Evolutionary conservation across 2,797 vertebrate species (phyloP).

Genomic region (Sphenodon punctatus): DNA sequence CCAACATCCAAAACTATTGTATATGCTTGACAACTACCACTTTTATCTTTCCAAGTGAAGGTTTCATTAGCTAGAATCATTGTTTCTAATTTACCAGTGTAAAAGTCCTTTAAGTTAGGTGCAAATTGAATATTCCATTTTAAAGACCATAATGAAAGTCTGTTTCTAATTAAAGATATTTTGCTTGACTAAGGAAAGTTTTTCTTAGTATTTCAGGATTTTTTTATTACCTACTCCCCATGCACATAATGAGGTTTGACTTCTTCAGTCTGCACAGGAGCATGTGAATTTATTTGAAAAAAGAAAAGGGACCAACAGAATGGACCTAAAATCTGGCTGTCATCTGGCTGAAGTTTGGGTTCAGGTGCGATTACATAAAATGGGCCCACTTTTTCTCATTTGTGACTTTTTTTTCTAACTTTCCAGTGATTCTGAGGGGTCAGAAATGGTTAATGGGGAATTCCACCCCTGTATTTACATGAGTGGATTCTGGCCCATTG

Average conservation of each 20-base stretch:
- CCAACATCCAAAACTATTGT: no score
- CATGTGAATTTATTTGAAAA: not conserved
- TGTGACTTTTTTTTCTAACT: accelerated
- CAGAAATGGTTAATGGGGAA: not conserved
- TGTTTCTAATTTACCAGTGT: slow-evolving; percentile 37
- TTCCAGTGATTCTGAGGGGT: not conserved
- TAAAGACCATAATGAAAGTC: slow-evolving; percentile 3
- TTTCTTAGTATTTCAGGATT: not conserved
- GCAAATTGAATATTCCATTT: slow-evolving; percentile 34
- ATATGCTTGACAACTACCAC: not conserved
- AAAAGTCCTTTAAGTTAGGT: slow-evolving; percentile 19
- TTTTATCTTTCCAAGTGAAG: not conserved
- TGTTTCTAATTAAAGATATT: slow-evolving; percentile 18
- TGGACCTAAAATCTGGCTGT: not conserved
- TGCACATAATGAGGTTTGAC: accelerated
- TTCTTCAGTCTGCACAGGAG: accelerated
- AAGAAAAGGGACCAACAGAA: not conserved
- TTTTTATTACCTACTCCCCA: not conserved
- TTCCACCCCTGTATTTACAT: not conserved
- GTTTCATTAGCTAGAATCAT: slow-evolving; percentile 25
- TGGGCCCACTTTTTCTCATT: accelerated
- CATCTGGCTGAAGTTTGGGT: not conserved
- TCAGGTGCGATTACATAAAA: not conserved
- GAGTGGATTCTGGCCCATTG: not conserved
- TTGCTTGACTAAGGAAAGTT: not conserved